Evolutionary conservation across 2,888 invertebrate species (phyloP), one percentile per base, ranked within the genome.

Genomic region (Coremacera marginata): DNA sequence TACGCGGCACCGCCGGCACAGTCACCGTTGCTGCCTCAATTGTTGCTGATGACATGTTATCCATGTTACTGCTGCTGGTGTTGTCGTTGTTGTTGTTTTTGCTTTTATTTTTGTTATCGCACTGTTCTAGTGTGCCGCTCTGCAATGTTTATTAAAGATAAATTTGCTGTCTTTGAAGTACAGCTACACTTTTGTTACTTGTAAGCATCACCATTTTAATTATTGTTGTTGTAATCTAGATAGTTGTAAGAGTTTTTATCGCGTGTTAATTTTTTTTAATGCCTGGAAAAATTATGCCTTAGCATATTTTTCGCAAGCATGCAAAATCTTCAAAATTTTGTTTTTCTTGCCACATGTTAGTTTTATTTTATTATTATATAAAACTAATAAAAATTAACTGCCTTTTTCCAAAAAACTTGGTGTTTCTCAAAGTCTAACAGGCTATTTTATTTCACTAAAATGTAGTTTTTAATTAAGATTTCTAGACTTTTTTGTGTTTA

Each of bases 1-100:
- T 89, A 84, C 89, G 89, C 86, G 89, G 89, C 85, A 89, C 87
- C 81, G 87, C 84, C 82, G 89, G 88, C 85, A 88, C 88, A 83
- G 82, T 83, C 82, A 84, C 82, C 80, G 84, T 82, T 82, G 86
- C 83, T 87, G 85, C 88, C 83, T 84, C 78, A 75, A 79, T 79
- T 75, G 37, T 65, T 25, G 60, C 63, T 63, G 44, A 68, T 79
- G 76, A 77, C 78, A 76, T 72, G 75, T 78, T 68, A 67, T 67
- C 60, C 19, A 68, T 70, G 55, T 34, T 55, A 19, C 11, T 63
- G 65, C 57, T 76, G 71, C 70, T 68, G 44, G 55, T 71, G 70
- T 31, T 37, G 37, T 31, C 5, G 31, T 31, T 5, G 31, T 31
- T n/a, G n/a, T n/a, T n/a, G n/a, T 55, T 37, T 25, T 49, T 22